These are phyloP conservation scores for Diarsia mendica DNA, from an alignment of 2,888 invertebrate genomes.

Conservation along the genomic window DNA sequence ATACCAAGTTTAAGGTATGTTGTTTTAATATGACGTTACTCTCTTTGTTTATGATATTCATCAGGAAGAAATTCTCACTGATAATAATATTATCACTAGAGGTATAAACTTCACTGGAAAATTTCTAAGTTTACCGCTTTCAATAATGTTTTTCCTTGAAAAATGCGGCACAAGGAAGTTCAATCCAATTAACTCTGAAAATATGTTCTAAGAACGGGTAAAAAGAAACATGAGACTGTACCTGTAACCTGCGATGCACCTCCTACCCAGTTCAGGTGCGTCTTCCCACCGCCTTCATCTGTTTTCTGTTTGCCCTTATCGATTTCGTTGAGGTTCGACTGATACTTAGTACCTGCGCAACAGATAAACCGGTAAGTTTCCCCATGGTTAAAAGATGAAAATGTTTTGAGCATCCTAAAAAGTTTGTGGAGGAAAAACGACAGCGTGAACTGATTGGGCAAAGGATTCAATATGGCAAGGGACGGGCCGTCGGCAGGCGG, in stretches of 20 bases:
- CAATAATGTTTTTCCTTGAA: not conserved
- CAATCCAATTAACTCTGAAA: not conserved
- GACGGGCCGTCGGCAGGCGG: constrained; percentile 77
- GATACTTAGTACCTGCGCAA: constrained; percentile 93
- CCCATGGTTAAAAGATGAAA: constrained; percentile 45
- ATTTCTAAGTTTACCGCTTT: not conserved
- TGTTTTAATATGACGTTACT: not conserved
- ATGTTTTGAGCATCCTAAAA: constrained; percentile 52
- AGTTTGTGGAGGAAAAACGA: constrained; percentile 65
- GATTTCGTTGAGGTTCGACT: constrained; percentile 94
- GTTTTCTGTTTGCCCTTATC: constrained; percentile 95
- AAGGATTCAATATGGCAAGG: constrained; percentile 87
- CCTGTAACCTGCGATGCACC: constrained; percentile 88
- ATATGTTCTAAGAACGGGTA: not conserved
- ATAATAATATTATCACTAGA: not conserved
- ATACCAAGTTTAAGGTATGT: not conserved
- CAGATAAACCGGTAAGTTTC: constrained; percentile 66
- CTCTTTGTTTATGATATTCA: not conserved
- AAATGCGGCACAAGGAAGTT: not conserved
- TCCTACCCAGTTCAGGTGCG: constrained; percentile 89
- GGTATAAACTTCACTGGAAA: not conserved
- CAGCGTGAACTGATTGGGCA: constrained; percentile 80
- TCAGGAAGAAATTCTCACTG: too few species aligned
- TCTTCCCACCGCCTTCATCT: constrained; percentile 90
- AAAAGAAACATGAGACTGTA: constrained; percentile 60